These are phyloP conservation scores for Strigamia maritima DNA, from an alignment of 2,888 invertebrate species.

Conservation along the genomic window DNA sequence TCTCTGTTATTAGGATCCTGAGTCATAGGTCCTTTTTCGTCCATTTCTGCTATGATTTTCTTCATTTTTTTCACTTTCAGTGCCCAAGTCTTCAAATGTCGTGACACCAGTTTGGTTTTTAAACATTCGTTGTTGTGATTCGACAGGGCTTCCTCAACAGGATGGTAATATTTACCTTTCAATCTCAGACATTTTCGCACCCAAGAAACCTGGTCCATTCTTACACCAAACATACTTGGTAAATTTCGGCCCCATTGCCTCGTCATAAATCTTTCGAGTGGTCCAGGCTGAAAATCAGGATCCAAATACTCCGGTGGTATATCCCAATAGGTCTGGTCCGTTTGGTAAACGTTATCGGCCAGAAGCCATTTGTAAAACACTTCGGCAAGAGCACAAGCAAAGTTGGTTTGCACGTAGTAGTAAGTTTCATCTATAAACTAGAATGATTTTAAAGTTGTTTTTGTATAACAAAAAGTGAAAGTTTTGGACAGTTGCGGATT, in stretches of 20 bases:
- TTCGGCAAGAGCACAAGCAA: not conserved
- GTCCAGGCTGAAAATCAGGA: not conserved
- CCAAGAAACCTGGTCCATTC: not conserved
- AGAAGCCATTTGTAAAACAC: not conserved
- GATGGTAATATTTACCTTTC: not conserved
- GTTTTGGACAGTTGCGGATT: not conserved
- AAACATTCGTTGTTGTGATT: not conserved
- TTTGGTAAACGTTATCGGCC: not conserved
- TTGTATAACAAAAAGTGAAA: no score
- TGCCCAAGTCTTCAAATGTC: not conserved
- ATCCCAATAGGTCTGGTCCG: not conserved
- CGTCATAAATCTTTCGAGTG: not conserved
- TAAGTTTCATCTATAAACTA: slow-evolving; percentile 2
- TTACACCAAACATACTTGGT: not conserved
- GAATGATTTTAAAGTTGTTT: no score
- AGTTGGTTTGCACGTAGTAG: not conserved
- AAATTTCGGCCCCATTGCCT: not conserved
- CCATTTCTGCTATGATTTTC: not conserved
- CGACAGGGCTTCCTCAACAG: not conserved
- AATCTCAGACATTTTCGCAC: not conserved
- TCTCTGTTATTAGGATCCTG: not conserved
- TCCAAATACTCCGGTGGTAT: not conserved
- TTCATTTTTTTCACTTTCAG: not conserved
- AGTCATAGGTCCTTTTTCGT: not conserved
- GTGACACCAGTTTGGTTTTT: not conserved